Conservation (phyloP, 2,888 invertebrate genomes). For the Pachymerium ferrugineum region DNA sequence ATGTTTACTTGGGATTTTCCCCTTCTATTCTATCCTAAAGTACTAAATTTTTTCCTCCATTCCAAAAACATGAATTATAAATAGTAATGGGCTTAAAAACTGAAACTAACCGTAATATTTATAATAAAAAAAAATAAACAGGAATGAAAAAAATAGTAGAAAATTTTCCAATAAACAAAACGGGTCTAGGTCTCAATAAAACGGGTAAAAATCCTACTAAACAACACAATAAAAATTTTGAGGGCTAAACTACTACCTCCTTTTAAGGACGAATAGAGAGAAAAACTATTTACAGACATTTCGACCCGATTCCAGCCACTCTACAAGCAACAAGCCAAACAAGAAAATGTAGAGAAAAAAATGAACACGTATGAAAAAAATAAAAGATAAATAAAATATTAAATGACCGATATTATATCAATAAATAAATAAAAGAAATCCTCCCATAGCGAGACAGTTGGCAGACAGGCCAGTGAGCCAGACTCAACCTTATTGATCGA, state of each 20-base stretch:
- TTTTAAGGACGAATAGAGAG: slow-evolving; percentile 14
- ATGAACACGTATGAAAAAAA: background rate
- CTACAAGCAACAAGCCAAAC: background rate
- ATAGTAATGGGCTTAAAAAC: no score
- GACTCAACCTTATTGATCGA: slow-evolving; percentile 1
- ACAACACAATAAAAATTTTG: background rate
- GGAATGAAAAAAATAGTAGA: background rate
- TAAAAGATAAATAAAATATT: background rate
- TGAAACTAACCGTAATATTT: no score
- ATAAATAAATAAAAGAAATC: slow-evolving; percentile 1
- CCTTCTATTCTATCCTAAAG: no score
- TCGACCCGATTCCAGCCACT: slow-evolving; percentile 15
- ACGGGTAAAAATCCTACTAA: background rate
- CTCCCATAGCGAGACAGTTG: slow-evolving; percentile 18
- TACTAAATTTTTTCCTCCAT: no score
- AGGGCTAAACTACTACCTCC: background rate
- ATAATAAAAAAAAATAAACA: background rate
- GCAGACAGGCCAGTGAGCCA: slow-evolving; percentile 10
- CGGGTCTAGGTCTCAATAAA: background rate
- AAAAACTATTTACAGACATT: slow-evolving; percentile 21
- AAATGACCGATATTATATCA: background rate
- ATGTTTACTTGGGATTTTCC: background rate
- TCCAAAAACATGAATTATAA: no score
- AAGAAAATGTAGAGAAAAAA: background rate
- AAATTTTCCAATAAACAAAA: background rate